Base-by-base conservation (phyloP, 2,888 invertebrate genomes). In the Torymus tubicola region DNA sequence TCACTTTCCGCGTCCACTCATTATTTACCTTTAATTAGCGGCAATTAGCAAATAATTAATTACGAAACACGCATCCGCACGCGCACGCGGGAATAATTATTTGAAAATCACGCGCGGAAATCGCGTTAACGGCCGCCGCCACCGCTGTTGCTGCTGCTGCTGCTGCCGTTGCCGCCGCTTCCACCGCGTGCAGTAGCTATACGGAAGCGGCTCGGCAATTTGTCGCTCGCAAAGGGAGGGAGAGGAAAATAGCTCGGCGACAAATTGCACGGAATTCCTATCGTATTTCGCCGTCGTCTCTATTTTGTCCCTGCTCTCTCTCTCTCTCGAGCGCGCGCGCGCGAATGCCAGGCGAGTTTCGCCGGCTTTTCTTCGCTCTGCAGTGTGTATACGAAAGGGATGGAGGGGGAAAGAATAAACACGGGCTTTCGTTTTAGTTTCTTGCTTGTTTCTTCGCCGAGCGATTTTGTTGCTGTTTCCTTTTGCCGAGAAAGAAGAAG, bases 1-100 rank as follows among this genome's bases (percentile, higher is more conserved):
- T 80, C 78, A 71, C 67, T 68, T 65, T 50, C 64, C 60, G 77
- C 74, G 80, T 68, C 81, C 83, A 82, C 87, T 87, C 87, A 87
- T 89, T 88, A 89, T 87, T 89, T 88, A 86, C 85, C 85, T 86
- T 85, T 87, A 89, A 88, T 89, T 89, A 86, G 84, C 83, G 83
- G 85, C 87, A 87, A 89, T 89, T 88, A 89, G 85, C 86, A 86
- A 85, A 87, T 86, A 87, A 87, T 89, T 87, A 84, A 88, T 88
- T 86, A 85, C 84, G 61, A 67, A 81, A 82, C 80, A 76, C 78
- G 70, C 74, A 50, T 61, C 11, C 58, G 61, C 55, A 31, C 52
- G 63, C 24, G 61, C 18, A 42, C 16, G 21, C 58, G 16, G 68
- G 82, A 83, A 84, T 85, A 85, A 85, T 85, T 84, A 84, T 86